phyloP scores from a whole-genome alignment of 1,140 invertebrate species.

The Sycophila sp. region DNA sequence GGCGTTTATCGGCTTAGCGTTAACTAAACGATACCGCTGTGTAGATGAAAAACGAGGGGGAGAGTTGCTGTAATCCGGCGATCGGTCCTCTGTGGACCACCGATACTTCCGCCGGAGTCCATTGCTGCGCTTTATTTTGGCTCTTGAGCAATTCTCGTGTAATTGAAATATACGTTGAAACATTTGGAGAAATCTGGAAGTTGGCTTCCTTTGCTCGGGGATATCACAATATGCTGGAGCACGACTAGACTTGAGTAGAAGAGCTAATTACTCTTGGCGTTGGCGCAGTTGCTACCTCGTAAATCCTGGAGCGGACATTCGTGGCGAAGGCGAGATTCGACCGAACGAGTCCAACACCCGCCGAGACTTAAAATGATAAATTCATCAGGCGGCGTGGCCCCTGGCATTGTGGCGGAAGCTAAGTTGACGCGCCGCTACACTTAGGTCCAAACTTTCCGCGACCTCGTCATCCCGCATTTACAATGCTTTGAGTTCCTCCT shows the following conservation, averaged over 20 bases:
- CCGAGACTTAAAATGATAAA: constrained; percentile 38
- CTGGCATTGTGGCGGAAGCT: no score
- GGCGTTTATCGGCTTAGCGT: constrained; percentile 28
- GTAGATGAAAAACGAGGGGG: constrained; percentile 29
- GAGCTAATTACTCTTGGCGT: constrained; percentile 29
- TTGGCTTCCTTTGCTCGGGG: no score
- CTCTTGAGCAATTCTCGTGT: no score
- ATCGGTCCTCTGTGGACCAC: no score
- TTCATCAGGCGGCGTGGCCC: constrained; percentile 17
- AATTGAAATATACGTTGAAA: no score
- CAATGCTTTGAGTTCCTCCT: background rate
- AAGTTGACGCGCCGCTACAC: background rate
- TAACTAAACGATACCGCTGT: constrained; percentile 23
- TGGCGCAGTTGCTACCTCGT: background rate
- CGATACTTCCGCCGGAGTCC: no score
- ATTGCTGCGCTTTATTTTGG: no score
- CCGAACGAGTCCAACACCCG: constrained; percentile 27
- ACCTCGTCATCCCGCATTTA: no score
- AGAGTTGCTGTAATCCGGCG: background rate
- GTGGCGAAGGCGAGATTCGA: constrained; percentile 22
- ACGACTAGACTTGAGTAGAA: background rate
- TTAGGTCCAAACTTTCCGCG: no score
- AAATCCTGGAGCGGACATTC: constrained; percentile 24
- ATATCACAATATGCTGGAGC: background rate
- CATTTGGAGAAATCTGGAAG: no score